Evolutionary conservation across 1,140 invertebrate species (phyloP).

Genomic region (Drosophila lowei): DNA sequence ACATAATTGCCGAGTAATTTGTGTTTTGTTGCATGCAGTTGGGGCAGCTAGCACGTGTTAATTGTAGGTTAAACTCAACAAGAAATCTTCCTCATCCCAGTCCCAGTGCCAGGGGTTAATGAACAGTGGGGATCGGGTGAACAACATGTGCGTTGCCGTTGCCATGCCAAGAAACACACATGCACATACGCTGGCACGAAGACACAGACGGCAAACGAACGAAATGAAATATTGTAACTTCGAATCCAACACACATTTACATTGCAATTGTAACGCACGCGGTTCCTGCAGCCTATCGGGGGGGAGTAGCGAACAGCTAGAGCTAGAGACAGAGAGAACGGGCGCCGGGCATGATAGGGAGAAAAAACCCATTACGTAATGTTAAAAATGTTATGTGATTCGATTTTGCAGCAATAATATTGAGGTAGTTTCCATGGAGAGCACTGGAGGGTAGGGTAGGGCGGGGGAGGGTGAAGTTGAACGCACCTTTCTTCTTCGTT

Average conservation of each 20-base stretch:
- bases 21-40: constrained; percentile 51
- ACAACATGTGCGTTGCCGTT: constrained; percentile 65
- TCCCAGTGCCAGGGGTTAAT: constrained; percentile 59
- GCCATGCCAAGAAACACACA: constrained; percentile 59
- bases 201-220: too few species aligned
- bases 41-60: constrained; percentile 69
- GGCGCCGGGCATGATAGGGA: constrained; percentile 66
- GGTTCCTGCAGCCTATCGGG: constrained; percentile 26
- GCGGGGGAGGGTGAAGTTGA: constrained; percentile 37
- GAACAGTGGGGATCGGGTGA: constrained; percentile 56
- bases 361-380: constrained; percentile 78
- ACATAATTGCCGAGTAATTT: constrained; percentile 59
- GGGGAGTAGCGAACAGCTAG: constrained; percentile 17
- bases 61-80: constrained; percentile 77
- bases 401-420: constrained; percentile 50
- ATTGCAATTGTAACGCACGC: constrained; percentile 74
- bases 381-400: constrained; percentile 77
- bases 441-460: neutral
- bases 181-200: constrained; percentile 27
- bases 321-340: constrained; percentile 43
- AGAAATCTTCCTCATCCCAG: constrained; percentile 20
- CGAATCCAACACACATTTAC: constrained; percentile 34
- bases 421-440: constrained; percentile 40
- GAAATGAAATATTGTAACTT: neutral
- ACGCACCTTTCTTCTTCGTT: constrained; percentile 75